Percentiles rank a stretch among this genome's conserved stretches.
Conservation (phyloP, 2,113 vertebrate genomes). For the Calyptomena viridis region DNA sequence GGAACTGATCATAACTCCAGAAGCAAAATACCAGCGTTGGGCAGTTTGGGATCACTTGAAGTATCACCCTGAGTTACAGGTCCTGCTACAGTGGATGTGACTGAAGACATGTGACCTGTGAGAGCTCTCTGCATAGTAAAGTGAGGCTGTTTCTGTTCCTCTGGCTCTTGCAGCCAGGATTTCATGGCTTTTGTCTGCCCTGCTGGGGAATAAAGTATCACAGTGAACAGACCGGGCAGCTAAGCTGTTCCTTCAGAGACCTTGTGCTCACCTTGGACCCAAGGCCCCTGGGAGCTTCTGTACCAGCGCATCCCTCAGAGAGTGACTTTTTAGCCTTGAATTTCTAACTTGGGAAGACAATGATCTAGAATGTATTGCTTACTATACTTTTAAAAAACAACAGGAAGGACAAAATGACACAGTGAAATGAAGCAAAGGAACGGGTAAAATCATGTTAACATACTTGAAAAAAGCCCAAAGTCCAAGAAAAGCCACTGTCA, state of each 20-base stretch:
- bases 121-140: not conserved
- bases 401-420: not conserved
- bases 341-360: not conserved
- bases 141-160: not conserved
- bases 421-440: not conserved
- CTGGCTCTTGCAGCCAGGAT: not conserved
- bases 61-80: not conserved
- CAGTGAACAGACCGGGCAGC: not conserved
- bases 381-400: not conserved
- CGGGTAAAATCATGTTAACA: not conserved
- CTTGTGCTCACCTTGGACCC: not conserved
- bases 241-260: not conserved
- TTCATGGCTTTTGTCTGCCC: not conserved
- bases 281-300: not conserved
- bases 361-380: not conserved
- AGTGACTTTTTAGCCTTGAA: not conserved
- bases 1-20: not conserved
- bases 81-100: not conserved
- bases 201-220: not conserved
- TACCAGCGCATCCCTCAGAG: not conserved
- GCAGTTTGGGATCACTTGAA: not conserved
- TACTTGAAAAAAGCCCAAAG: not conserved
- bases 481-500: not conserved
- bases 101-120: fast-evolving
- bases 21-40: not conserved